Percentiles rank a stretch among this genome's conserved stretches.
These are phyloP conservation scores for Sitophilus oryzae DNA, from an alignment of 1,140 invertebrate species.

Conservation along the genomic window DNA sequence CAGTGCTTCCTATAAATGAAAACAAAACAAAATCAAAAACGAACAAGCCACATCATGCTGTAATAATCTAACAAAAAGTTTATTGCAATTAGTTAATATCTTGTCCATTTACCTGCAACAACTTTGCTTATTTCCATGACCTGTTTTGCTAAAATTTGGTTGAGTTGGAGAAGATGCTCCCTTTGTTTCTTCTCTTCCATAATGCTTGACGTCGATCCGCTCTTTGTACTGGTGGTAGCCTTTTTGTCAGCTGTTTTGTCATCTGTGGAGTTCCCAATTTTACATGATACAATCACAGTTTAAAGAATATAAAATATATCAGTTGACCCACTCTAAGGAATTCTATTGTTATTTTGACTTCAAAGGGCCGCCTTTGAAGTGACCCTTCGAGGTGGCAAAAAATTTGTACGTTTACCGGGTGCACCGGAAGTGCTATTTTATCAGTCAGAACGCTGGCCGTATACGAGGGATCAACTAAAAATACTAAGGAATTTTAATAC, in stretches of 20 bases:
- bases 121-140: slow-evolving; percentile 91
- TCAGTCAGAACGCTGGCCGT: no score
- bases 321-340: no score
- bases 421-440: no score
- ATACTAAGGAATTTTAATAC: no score
- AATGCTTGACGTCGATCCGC: slow-evolving; percentile 37
- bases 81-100: background rate
- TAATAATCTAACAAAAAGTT: slow-evolving; percentile 4
- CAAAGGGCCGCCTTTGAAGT: no score
- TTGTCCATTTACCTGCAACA: slow-evolving; percentile 67
- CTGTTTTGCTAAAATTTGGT: slow-evolving; percentile 87
- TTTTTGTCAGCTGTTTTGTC: slow-evolving; percentile 29
- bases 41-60: no score
- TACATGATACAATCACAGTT: no score
- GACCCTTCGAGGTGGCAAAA: no score
- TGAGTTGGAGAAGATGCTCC: slow-evolving; percentile 80
- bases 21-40: slow-evolving; percentile 20
- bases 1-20: slow-evolving; percentile 19
- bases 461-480: no score
- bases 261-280: slow-evolving; percentile 26
- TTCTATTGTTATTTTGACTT: no score
- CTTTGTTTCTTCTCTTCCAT: slow-evolving; percentile 76
- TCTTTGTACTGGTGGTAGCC: slow-evolving; percentile 28
- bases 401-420: no score
- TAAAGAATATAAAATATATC: no score